Percentiles rank a stretch among this genome's conserved stretches.
Evolutionary conservation across 1,140 invertebrate species (phyloP).

Genomic region (Orius insidiosus): DNA sequence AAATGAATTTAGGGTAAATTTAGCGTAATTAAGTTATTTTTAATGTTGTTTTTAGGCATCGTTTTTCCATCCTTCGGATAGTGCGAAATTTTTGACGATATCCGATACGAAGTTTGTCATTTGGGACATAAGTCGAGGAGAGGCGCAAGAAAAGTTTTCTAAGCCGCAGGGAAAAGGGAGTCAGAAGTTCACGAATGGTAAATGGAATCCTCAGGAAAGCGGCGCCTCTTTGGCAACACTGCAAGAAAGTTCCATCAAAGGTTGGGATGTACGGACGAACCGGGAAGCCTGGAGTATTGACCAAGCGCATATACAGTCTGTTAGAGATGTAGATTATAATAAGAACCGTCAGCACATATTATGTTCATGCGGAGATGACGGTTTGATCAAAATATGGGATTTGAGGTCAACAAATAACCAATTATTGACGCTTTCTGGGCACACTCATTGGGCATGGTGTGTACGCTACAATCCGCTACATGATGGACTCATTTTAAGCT

Average conservation of each 20-base stretch:
- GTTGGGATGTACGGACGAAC: conserved; percentile 67
- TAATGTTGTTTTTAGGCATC: conserved; percentile 20
- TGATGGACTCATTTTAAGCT: conserved; percentile 87
- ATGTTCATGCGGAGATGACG: conserved; percentile 89
- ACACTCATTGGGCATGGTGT: conserved; percentile 69
- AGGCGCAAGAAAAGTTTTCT: conserved; percentile 13
- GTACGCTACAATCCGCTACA: conserved; percentile 78
- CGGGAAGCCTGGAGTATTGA: conserved; percentile 64
- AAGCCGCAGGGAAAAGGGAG: conserved; percentile 40
- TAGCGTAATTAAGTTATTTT: conserved; percentile 1
- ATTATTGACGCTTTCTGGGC: conserved; percentile 65
- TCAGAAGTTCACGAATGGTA: conserved; percentile 60
- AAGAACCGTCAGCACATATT: conserved; percentile 89
- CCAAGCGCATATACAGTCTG: conserved; percentile 70
- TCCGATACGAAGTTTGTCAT: conserved; percentile 51
- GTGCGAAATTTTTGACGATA: conserved; percentile 47
- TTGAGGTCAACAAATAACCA: conserved; percentile 62
- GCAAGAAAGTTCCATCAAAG: conserved; percentile 65
- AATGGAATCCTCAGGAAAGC: conserved; percentile 89
- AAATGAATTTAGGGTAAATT: background rate
- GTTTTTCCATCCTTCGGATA: conserved; percentile 60
- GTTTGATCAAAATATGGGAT: conserved; percentile 90
- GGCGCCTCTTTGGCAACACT: conserved; percentile 67
- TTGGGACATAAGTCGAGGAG: conserved; percentile 37
- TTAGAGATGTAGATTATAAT: conserved; percentile 90